A percentile compares a stretch with the other conserved stretches of the same genome.
Conservation (phyloP, 2,888 invertebrate genomes). For the Autographa pulchrina region DNA sequence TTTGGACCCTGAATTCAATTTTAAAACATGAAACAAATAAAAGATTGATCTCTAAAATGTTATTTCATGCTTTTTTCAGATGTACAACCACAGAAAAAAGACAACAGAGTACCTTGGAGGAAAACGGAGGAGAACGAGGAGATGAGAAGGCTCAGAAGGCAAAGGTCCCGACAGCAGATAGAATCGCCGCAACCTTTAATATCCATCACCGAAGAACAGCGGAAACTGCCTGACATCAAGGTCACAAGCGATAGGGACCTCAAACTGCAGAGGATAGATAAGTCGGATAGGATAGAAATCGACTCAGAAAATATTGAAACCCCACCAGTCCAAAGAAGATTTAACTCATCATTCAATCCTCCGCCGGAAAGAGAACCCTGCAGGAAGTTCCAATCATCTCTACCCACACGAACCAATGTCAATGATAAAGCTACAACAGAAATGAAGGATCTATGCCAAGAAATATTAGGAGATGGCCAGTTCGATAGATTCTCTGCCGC, state of each 20-base stretch:
- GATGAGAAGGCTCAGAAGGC: slow-evolving; percentile 89
- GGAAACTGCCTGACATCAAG: slow-evolving; percentile 86
- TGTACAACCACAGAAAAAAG: slow-evolving; percentile 92
- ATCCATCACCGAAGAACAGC: slow-evolving; percentile 91
- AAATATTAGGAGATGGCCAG: slow-evolving; percentile 92
- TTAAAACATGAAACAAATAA: too few species aligned
- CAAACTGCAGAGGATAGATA: slow-evolving; percentile 64
- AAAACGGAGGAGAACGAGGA: slow-evolving; percentile 92
- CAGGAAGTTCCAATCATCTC: slow-evolving; percentile 84
- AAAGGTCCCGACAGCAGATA: slow-evolving; percentile 88
- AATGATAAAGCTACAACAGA: slow-evolving; percentile 78
- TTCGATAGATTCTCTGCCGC: slow-evolving; percentile 96
- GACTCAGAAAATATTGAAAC: slow-evolving; percentile 98
- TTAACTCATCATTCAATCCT: slow-evolving; percentile 86
- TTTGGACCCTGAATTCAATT: too few species aligned
- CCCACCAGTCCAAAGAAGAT: slow-evolving; percentile 94
- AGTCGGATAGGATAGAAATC: slow-evolving; percentile 93
- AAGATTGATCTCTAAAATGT: not conserved
- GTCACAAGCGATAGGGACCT: slow-evolving; percentile 72
- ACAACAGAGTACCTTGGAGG: slow-evolving; percentile 94
- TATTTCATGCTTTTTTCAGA: slow-evolving; percentile 80
- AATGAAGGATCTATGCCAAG: slow-evolving; percentile 85
- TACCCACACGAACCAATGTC: slow-evolving; percentile 65
- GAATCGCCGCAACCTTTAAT: slow-evolving; percentile 83
- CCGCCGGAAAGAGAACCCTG: slow-evolving; percentile 91